These are phyloP conservation scores for Thera britannica DNA, from an alignment of 2,888 invertebrate genomes.

Conservation along the genomic window DNA sequence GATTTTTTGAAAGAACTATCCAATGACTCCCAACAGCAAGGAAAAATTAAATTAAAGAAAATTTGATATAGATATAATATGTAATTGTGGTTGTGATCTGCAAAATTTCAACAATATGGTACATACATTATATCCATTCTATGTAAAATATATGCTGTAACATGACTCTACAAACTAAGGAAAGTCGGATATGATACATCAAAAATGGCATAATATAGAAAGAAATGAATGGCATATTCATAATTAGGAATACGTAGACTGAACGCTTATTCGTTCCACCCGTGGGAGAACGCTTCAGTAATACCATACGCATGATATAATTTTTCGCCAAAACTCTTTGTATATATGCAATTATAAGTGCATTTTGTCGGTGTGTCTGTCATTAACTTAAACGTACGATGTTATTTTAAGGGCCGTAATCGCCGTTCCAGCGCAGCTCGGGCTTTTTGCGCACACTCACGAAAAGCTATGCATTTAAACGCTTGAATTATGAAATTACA, in stretches of 20 bases:
- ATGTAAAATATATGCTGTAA: too few species aligned
- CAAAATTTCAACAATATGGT: too few species aligned
- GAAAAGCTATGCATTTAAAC: slow-evolving; percentile 85
- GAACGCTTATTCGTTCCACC: slow-evolving; percentile 41
- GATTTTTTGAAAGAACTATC: too few species aligned
- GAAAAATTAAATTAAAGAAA: too few species aligned
- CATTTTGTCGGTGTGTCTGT: slow-evolving; percentile 83
- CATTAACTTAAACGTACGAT: slow-evolving; percentile 85
- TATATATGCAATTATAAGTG: slow-evolving; percentile 82
- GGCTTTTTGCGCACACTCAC: slow-evolving; percentile 74
- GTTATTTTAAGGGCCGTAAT: slow-evolving; percentile 84
- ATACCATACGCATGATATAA: slow-evolving; percentile 74
- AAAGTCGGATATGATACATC: too few species aligned
- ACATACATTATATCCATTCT: too few species aligned
- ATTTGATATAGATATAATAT: too few species aligned
- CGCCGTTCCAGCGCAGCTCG: slow-evolving; percentile 73
- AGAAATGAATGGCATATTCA: not conserved
- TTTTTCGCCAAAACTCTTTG: slow-evolving; percentile 83
- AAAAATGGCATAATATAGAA: not conserved
- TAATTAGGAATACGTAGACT: slow-evolving; percentile 14
- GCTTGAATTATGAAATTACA: slow-evolving; percentile 84
- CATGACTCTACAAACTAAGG: too few species aligned
- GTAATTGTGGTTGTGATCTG: too few species aligned
- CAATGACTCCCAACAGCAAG: too few species aligned
- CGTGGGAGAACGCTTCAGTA: slow-evolving; percentile 65